Evolutionary conservation across 2,113 vertebrate genomes (phyloP).

Genomic region (Chaetops frenatus): DNA sequence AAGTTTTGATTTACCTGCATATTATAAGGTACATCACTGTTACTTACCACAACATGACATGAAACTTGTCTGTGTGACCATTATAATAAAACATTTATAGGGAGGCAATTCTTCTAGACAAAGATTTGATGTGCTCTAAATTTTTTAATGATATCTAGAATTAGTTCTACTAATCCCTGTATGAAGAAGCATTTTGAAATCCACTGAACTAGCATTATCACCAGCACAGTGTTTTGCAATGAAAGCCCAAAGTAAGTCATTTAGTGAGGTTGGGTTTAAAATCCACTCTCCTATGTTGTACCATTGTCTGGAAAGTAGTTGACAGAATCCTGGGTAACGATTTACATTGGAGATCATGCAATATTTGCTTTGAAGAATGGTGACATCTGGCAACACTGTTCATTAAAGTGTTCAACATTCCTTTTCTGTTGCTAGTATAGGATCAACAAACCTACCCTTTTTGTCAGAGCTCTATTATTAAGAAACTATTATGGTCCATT

Average conservation of each 20-base stretch:
- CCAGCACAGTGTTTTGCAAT: background rate
- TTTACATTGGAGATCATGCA: background rate
- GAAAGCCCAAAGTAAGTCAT: background rate
- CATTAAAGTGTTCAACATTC: background rate
- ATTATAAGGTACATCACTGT: background rate
- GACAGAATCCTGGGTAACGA: background rate
- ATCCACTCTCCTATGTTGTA: background rate
- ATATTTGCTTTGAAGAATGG: constrained; percentile 15
- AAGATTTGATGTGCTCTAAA: background rate
- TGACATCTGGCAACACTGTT: background rate
- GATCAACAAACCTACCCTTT: background rate
- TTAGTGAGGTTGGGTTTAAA: background rate
- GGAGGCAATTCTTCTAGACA: background rate
- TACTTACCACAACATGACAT: background rate
- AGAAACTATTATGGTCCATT: background rate
- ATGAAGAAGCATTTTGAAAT: background rate
- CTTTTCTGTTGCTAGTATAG: background rate
- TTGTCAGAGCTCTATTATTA: background rate
- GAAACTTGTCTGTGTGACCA: background rate
- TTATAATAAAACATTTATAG: background rate
- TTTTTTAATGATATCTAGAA: background rate
- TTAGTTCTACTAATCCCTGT: background rate
- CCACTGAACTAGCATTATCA: background rate
- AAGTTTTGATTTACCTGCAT: background rate
- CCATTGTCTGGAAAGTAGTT: background rate